Base-by-base conservation (phyloP, 2,113 vertebrate species). In the Phycodurus eques region DNA sequence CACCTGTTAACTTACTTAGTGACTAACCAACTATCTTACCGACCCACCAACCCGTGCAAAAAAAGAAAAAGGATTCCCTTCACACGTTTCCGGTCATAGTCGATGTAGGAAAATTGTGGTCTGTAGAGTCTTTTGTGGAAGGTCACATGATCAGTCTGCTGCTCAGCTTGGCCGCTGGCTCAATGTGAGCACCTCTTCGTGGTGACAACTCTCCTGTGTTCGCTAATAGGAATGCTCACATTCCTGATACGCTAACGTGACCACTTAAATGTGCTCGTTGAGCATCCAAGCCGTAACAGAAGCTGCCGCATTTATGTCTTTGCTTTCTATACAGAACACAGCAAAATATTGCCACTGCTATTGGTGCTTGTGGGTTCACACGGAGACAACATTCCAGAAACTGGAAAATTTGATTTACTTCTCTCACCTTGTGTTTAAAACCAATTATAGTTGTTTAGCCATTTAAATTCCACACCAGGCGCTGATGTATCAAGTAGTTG, bases 71-170 rank as follows among this genome's bases (percentile, higher is more conserved):
- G 35, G 3, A 39, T 39, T 39, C 35, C 35, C 35, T 39, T 39
- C 35, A 39, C 4, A 39, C 35, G 1, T 39, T 39, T 39, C 1
- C 3, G 35, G 35, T 39, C 35, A 20, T 54, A 54, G 22, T 54
- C 20, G 22, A 13, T 13, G 12, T 12, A n/a, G 53, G 20, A n/a
- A 27, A 8, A 66, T 66, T 42, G n/a, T 31, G 12, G 13, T 39
- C 8, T 71, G 63, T 22, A 73, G 54, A n/a, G 7, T 2, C 80
- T 84, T 77, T 83, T 85, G 79, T 78, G 66, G 49, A 66, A 47
- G 39, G 86, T 7, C 90, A 73, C 85, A 83, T 91, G 87, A 88
- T 65, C 66, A 19, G 0, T 43, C 57, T 9, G 7, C n/a, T 65
- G 61, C 3, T 22, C 8, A 14, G 14, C 62, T 54, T 54, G 51